Evolutionary conservation across 1,140 invertebrate genomes (phyloP).

Genomic region (Bombus sibiricus): DNA sequence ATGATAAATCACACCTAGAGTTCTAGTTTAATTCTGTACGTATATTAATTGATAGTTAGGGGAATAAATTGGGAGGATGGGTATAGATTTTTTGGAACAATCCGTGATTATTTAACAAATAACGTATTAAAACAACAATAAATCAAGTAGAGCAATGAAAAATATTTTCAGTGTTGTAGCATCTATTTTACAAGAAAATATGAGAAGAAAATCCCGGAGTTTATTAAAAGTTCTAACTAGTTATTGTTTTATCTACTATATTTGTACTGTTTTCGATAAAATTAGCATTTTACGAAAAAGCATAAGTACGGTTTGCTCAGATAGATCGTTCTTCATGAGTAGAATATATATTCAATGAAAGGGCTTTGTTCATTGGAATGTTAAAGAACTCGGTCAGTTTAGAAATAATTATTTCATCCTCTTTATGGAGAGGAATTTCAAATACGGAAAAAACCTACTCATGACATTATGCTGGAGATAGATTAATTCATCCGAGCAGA

Average conservation of each 20-base stretch:
- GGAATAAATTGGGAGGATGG: too few relatives aligned
- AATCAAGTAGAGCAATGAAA: background rate
- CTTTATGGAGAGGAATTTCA: background rate
- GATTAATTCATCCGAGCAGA: constrained; percentile 19
- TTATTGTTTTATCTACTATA: background rate
- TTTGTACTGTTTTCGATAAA: constrained; percentile 13
- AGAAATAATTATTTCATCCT: background rate
- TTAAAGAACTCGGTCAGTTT: background rate
- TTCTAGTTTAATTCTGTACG: background rate
- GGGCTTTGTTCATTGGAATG: background rate
- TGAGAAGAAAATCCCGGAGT: background rate
- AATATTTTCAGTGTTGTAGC: background rate
- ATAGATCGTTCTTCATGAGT: background rate
- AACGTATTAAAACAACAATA: background rate
- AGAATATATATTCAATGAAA: background rate
- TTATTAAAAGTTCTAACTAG: background rate
- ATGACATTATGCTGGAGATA: background rate
- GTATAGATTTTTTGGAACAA: background rate
- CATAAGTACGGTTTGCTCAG: constrained; percentile 7
- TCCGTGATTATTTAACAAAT: background rate
- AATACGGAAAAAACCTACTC: background rate
- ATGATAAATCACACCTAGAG: background rate
- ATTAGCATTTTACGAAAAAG: constrained; percentile 9
- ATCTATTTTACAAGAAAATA: background rate
- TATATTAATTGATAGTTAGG: too few relatives aligned